Percentiles rank a stretch among this genome's conserved stretches.
These are phyloP conservation scores for Acronicta leporina DNA, from an alignment of 2,888 invertebrate genomes.

Conservation along the genomic window DNA sequence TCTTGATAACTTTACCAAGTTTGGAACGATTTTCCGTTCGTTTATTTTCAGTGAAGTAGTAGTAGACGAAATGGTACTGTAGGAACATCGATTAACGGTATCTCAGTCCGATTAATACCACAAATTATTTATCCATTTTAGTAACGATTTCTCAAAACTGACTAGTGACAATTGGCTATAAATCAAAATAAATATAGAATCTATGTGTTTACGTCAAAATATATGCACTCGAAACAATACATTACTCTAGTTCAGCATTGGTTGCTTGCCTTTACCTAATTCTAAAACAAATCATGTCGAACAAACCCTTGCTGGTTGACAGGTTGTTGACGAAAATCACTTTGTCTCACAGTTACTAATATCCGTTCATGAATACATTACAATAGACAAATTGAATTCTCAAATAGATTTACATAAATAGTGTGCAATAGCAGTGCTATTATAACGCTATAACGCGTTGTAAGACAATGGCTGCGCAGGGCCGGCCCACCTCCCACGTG, in stretches of 20 bases:
- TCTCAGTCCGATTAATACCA: too few relatives aligned
- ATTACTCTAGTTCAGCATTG: conserved; percentile 22
- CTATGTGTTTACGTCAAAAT: background rate
- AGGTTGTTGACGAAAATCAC: conserved; percentile 73
- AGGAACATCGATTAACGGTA: too few relatives aligned
- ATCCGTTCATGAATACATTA: conserved; percentile 80
- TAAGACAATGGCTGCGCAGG: conserved; percentile 82
- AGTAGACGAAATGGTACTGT: too few relatives aligned
- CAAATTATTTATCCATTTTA: too few relatives aligned
- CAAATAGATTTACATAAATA: conserved; percentile 86
- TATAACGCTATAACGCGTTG: conserved; percentile 84
- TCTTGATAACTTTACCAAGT: too few relatives aligned
- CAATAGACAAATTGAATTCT: conserved; percentile 86
- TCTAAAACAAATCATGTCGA: conserved; percentile 51
- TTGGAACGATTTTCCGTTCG: too few relatives aligned
- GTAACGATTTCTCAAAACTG: background rate
- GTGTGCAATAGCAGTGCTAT: conserved; percentile 84
- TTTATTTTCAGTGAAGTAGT: too few relatives aligned
- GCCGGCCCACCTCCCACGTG: conserved; percentile 86
- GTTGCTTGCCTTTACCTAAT: conserved; percentile 34
- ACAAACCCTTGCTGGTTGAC: conserved; percentile 65
- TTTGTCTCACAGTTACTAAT: conserved; percentile 73
- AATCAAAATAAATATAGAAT: too few relatives aligned
- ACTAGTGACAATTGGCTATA: too few relatives aligned
- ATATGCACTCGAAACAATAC: conserved; percentile 5